A percentile compares a stretch with the other conserved stretches of the same genome.
These are phyloP conservation scores for Lerista edwardsae DNA, from an alignment of 2,797 vertebrate species.

Conservation along the genomic window DNA sequence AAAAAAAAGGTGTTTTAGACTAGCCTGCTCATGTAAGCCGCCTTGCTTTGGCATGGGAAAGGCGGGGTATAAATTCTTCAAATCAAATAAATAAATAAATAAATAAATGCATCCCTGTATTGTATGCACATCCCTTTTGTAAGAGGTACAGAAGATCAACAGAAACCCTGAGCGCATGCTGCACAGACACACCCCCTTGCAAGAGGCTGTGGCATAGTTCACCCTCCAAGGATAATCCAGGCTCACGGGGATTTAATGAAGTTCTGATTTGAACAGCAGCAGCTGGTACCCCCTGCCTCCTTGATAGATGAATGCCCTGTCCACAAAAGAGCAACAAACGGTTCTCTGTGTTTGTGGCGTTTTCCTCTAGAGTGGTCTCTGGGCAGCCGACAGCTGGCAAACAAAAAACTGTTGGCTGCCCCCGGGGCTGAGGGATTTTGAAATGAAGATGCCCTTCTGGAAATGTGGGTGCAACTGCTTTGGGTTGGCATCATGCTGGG, in stretches of 20 bases:
- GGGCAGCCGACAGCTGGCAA: slow-evolving; percentile 12
- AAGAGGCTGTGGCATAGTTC: slow-evolving; percentile 11
- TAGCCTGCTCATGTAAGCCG: too few relatives aligned
- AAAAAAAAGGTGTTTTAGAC: too few relatives aligned
- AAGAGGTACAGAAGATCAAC: too few relatives aligned
- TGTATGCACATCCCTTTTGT: too few relatives aligned
- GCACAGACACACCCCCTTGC: not conserved
- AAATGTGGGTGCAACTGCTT: not conserved
- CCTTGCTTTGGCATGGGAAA: too few relatives aligned
- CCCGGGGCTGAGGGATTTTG: not conserved
- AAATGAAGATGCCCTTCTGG: slow-evolving; percentile 6
- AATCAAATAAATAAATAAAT: too few relatives aligned
- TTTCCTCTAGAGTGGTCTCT: not conserved
- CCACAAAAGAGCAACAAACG: slow-evolving; percentile 4
- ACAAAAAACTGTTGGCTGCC: not conserved
- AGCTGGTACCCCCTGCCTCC: slow-evolving; percentile 34
- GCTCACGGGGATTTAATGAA: slow-evolving; percentile 20
- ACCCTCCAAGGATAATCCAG: slow-evolving; percentile 20
- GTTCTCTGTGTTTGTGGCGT: not conserved
- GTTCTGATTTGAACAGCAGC: slow-evolving; percentile 19
- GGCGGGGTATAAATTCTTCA: too few relatives aligned
- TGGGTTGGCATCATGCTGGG: not conserved
- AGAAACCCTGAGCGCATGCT: not conserved
- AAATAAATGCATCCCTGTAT: too few relatives aligned
- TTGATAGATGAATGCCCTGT: slow-evolving; percentile 12